These are phyloP conservation scores for Enoplosus armatus DNA, from an alignment of 2,797 vertebrate genomes.

Conservation along the genomic window DNA sequence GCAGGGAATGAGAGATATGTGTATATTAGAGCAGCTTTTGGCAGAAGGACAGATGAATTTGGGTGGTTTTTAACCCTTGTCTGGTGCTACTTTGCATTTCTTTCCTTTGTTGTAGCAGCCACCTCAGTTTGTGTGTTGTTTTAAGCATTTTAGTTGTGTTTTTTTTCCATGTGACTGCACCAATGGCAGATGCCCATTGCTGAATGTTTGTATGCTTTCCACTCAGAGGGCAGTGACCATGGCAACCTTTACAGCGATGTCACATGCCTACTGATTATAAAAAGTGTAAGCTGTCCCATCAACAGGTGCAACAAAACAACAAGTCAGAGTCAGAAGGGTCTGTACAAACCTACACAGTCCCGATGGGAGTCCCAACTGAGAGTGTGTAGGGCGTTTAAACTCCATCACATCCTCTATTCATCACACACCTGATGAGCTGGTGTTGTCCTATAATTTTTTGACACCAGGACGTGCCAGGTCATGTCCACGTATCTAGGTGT, in stretches of 20 bases:
- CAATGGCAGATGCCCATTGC: neutral
- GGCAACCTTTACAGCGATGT: constrained; percentile 12
- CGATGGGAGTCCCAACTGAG: too few relatives aligned
- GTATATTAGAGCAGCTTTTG: constrained; percentile 49
- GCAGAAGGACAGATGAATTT: constrained; percentile 43
- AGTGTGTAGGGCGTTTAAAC: too few relatives aligned
- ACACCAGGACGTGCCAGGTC: constrained; percentile 30
- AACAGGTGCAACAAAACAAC: neutral
- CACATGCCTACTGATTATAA: neutral
- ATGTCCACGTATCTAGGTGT: constrained; percentile 22
- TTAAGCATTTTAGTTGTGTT: constrained; percentile 2
- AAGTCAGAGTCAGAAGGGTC: neutral
- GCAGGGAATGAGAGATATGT: constrained; percentile 30
- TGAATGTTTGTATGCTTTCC: constrained; percentile 7
- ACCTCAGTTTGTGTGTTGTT: neutral
- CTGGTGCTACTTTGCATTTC: constrained; percentile 44
- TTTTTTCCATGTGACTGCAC: neutral
- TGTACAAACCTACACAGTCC: neutral
- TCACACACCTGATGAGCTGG: neutral
- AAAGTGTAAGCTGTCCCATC: neutral
- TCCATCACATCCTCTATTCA: too few relatives aligned
- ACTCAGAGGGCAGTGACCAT: constrained; percentile 20
- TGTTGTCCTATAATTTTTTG: constrained; percentile 19
- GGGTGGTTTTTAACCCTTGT: constrained; percentile 32
- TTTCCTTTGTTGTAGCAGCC: constrained; percentile 2